These are phyloP conservation scores for Narcine bancroftii DNA, from an alignment of 2,113 vertebrate species.

Conservation along the genomic window DNA sequence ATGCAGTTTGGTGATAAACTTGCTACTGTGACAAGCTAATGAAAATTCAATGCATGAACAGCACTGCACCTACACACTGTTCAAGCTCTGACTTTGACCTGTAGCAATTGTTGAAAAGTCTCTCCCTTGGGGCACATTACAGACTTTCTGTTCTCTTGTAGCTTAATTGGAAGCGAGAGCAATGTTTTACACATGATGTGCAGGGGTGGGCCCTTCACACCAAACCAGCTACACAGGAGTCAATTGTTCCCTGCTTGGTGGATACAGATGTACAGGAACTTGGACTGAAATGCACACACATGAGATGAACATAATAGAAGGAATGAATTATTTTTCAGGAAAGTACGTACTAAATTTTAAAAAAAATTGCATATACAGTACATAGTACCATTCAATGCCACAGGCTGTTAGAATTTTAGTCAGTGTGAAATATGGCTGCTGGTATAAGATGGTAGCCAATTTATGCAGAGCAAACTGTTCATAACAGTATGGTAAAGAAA, in stretches of 20 bases:
- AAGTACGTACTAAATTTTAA: too few relatives aligned
- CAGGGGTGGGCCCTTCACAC: neutral
- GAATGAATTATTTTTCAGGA: neutral
- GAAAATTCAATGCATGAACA: neutral
- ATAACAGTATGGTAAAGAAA: too few relatives aligned
- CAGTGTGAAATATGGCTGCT: too few relatives aligned
- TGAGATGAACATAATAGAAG: neutral
- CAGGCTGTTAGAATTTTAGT: too few relatives aligned
- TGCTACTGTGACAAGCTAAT: neutral
- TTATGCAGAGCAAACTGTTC: too few relatives aligned
- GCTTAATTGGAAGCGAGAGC: neutral
- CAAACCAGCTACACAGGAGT: neutral
- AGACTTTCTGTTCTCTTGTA: constrained; percentile 5
- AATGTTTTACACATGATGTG: neutral
- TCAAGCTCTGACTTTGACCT: neutral
- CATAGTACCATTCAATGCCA: neutral
- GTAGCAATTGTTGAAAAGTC: neutral
- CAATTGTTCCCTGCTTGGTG: neutral
- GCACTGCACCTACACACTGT: constrained; percentile 2
- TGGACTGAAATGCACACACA: neutral
- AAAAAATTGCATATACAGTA: too few relatives aligned
- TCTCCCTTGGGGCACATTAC: neutral
- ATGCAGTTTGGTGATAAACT: neutral
- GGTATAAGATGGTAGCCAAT: too few relatives aligned
- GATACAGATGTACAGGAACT: constrained; percentile 1